Conservation (phyloP, 2,113 vertebrate genomes). For the Etia nguti region DNA sequence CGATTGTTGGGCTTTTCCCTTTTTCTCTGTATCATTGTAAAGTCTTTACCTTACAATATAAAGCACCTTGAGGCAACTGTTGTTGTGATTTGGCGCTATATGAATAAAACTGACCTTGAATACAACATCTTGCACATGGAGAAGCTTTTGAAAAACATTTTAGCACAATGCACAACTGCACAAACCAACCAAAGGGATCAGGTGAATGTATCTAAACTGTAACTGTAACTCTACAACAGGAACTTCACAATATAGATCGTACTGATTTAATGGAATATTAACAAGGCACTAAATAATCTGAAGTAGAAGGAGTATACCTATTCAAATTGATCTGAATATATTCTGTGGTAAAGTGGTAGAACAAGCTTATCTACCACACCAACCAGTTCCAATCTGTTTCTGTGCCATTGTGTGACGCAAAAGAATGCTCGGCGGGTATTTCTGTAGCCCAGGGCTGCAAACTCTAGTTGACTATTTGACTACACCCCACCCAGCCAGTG, state of each 20-base stretch:
- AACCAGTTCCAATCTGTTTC: slow-evolving; percentile 43
- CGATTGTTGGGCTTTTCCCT: background rate
- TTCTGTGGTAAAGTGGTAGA: background rate
- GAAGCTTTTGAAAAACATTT: slow-evolving; percentile 1
- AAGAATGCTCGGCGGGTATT: slow-evolving; percentile 57
- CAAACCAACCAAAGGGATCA: background rate
- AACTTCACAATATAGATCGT: background rate
- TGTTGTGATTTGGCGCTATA: background rate
- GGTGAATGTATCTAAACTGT: background rate
- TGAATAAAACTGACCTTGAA: background rate
- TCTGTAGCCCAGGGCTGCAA: slow-evolving; percentile 56
- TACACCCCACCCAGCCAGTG: slow-evolving; percentile 28
- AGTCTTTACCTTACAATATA: background rate
- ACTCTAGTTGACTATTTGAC: slow-evolving; percentile 49
- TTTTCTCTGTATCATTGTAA: background rate
- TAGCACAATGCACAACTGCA: background rate
- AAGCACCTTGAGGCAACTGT: background rate
- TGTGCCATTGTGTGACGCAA: slow-evolving; percentile 51
- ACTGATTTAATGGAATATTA: background rate
- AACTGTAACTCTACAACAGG: background rate
- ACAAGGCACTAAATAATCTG: background rate
- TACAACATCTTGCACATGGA: background rate
- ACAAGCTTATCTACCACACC: slow-evolving; percentile 23
- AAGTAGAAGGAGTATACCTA: background rate
- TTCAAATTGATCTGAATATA: background rate